Evolutionary conservation across 1,140 invertebrate species (phyloP).

Genomic region (Cyrtorhinus lividipennis): DNA sequence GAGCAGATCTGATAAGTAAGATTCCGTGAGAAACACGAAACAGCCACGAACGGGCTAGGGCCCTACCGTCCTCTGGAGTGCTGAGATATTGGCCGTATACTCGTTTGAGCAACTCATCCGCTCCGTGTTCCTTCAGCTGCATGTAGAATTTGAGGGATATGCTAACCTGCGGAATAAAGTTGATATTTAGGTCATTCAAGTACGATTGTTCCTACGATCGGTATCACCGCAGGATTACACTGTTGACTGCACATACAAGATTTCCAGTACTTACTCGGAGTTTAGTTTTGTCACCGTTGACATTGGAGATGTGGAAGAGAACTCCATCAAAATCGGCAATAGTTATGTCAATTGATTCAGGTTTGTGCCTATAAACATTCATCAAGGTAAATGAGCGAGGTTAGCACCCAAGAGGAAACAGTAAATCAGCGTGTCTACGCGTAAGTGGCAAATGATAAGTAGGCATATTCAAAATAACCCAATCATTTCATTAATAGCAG

Average conservation of each 20-base stretch:
- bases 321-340: slow-evolving; percentile 98
- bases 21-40: no score
- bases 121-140: slow-evolving; percentile 94
- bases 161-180: slow-evolving; percentile 69
- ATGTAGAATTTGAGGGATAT: slow-evolving; percentile 98
- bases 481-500: no score
- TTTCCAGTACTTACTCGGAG: slow-evolving; percentile 59
- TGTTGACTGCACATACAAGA: not conserved
- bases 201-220: no score
- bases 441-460: not conserved
- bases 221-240: no score
- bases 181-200: no score
- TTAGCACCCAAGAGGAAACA: slow-evolving; percentile 19
- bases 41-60: no score
- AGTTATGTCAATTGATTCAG: slow-evolving; percentile 84
- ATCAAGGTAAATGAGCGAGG: no score
- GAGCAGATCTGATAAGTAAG: no score
- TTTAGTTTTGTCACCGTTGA: slow-evolving; percentile 91
- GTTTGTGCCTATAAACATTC: slow-evolving; percentile 78
- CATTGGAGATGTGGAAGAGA: slow-evolving; percentile 94
- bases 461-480: no score
- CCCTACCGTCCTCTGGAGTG: slow-evolving; percentile 71
- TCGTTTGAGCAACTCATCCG: slow-evolving; percentile 86
- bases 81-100: slow-evolving; percentile 75
- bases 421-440: slow-evolving; percentile 9